These are phyloP conservation scores for Tuberolachnus salignus DNA, from an alignment of 2,888 invertebrate genomes.

Conservation along the genomic window DNA sequence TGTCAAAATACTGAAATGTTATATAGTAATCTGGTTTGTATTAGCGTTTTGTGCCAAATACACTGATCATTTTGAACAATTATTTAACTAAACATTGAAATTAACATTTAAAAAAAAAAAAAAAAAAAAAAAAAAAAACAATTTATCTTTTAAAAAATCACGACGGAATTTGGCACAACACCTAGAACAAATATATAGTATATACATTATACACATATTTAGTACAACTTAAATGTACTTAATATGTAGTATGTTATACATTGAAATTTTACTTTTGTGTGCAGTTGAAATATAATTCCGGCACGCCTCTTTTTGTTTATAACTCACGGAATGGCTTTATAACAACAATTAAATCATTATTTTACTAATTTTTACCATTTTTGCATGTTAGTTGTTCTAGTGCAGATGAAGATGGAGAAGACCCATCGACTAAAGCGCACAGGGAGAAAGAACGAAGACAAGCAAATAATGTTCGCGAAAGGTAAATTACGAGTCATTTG, in stretches of 20 bases:
- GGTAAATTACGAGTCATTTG: conserved; percentile 66
- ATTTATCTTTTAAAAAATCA: background rate
- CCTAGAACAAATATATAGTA: background rate
- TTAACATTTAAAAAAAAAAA: background rate
- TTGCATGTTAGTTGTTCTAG: conserved; percentile 68
- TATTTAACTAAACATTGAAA: too few species aligned
- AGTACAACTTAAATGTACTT: background rate
- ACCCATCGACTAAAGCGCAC: conserved; percentile 88
- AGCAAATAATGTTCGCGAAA: conserved; percentile 97
- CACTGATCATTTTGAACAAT: too few species aligned
- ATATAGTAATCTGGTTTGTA: too few species aligned
- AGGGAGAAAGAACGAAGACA: conserved; percentile 93
- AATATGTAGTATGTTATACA: background rate
- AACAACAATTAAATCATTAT: background rate
- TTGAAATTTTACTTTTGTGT: conserved; percentile 1
- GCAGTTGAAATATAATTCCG: background rate
- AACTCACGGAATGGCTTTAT: background rate
- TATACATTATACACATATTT: background rate
- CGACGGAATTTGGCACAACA: background rate
- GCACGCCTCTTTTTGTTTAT: conserved; percentile 19
- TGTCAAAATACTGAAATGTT: too few species aligned
- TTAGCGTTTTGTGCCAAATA: too few species aligned
- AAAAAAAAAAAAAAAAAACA: too few species aligned
- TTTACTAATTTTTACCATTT: conserved; percentile 21
- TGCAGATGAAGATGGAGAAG: conserved; percentile 78